A percentile compares a stretch with the other conserved stretches of the same genome.
These are phyloP conservation scores for Columba janthina DNA, from an alignment of 2,113 vertebrate genomes.

Conservation along the genomic window DNA sequence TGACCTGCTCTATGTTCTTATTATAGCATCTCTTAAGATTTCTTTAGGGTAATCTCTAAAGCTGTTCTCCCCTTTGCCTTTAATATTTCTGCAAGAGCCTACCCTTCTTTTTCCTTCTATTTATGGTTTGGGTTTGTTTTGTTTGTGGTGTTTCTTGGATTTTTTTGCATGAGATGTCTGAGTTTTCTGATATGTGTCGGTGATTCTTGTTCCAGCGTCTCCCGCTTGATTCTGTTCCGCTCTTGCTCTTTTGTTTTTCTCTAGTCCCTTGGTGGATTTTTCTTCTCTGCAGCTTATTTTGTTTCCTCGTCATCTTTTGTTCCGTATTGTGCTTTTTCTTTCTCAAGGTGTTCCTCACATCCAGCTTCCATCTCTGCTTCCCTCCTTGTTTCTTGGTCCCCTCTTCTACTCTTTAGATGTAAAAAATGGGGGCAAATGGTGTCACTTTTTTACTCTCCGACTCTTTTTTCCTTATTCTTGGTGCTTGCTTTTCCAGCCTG, in stretches of 20 bases:
- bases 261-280: background rate
- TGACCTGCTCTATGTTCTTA: background rate
- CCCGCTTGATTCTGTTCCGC: background rate
- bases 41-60: background rate
- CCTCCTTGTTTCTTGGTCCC: background rate
- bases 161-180: background rate
- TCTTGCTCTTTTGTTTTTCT: constrained; percentile 6
- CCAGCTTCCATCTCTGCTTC: background rate
- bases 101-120: background rate
- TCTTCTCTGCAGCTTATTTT: background rate
- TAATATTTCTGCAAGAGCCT: background rate
- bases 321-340: background rate
- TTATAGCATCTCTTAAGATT: background rate
- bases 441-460: background rate
- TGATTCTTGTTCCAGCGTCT: background rate
- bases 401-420: background rate
- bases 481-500: background rate
- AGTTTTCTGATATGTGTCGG: background rate
- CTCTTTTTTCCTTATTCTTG: background rate
- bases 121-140: background rate
- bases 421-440: background rate
- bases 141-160: too few relatives aligned
- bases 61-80: background rate
- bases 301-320: background rate
- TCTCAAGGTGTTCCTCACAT: background rate